phyloP scores from a whole-genome alignment of 1,140 invertebrate species.

The Diploscapter pachys region DNA sequence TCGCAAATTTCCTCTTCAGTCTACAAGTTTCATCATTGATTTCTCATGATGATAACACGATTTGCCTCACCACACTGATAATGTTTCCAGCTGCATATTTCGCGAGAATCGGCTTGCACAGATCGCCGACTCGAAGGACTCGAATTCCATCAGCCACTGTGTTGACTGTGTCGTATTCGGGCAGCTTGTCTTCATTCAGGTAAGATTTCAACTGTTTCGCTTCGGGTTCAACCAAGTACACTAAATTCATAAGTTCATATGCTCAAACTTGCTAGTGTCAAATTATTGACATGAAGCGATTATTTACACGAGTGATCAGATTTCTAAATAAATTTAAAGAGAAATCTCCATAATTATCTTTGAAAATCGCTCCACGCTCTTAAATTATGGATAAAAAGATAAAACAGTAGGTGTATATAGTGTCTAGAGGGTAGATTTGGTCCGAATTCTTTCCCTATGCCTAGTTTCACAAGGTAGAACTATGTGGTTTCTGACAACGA shows the following conservation, averaged over 20 bases:
- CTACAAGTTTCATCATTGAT: constrained; percentile 18
- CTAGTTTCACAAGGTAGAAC: too few relatives aligned
- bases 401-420: too few relatives aligned
- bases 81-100: constrained; percentile 6
- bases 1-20: constrained; percentile 31
- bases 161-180: constrained; percentile 8
- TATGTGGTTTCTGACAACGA: too few relatives aligned
- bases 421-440: too few relatives aligned
- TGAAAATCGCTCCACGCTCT: too few relatives aligned
- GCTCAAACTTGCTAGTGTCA: too few relatives aligned
- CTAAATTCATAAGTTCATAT: background rate
- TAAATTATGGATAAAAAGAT: too few relatives aligned
- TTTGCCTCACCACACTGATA: constrained; percentile 28
- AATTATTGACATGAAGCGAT: too few relatives aligned
- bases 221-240: constrained; percentile 28
- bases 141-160: constrained; percentile 35
- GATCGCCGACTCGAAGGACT: constrained; percentile 10
- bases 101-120: constrained; percentile 14
- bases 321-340: background rate
- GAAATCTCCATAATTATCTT: too few relatives aligned
- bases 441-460: too few relatives aligned
- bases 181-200: constrained; percentile 9
- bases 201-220: constrained; percentile 10
- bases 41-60: background rate
- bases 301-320: background rate